Evolutionary conservation across 2,797 vertebrate genomes (phyloP).

Genomic region (Perdix hodgsoniae): DNA sequence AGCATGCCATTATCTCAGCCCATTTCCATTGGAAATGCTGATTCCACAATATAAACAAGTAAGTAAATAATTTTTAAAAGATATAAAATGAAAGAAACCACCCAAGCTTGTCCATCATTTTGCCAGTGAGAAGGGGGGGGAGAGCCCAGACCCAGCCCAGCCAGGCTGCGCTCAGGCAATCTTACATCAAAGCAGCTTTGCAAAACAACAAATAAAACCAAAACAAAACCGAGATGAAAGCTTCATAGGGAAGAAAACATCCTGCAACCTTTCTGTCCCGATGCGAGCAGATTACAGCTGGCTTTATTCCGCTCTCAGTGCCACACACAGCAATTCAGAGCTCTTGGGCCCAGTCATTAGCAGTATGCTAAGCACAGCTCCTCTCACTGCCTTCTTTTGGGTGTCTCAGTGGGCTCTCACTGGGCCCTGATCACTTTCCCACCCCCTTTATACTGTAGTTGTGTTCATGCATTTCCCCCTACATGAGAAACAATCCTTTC

Average conservation of each 20-base stretch:
- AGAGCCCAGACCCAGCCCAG: accelerated
- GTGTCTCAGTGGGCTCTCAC: not conserved
- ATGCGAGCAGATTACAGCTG: not conserved
- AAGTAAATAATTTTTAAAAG: not conserved
- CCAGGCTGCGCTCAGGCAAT: not conserved
- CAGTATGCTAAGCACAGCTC: not conserved
- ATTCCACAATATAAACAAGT: not conserved
- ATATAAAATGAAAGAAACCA: not conserved
- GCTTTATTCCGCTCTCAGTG: conserved; percentile 4
- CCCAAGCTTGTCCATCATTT: not conserved
- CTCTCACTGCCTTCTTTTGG: not conserved
- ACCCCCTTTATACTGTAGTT: not conserved
- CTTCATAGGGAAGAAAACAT: not conserved
- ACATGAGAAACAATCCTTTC: accelerated
- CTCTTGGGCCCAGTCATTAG: conserved; percentile 19
- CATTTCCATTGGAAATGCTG: conserved; percentile 9
- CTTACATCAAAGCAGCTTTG: conserved; percentile 26
- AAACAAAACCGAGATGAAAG: conserved; percentile 31
- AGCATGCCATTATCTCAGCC: not conserved
- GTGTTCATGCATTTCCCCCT: not conserved
- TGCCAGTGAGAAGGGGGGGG: not conserved
- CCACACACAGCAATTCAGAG: not conserved
- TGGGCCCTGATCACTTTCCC: not conserved
- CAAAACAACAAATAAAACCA: accelerated
- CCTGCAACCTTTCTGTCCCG: not conserved